Percentiles rank a stretch among this genome's conserved stretches.
Conservation (phyloP, 92 coral and sea anemone species). For the Nematostella vectensis region DNA sequence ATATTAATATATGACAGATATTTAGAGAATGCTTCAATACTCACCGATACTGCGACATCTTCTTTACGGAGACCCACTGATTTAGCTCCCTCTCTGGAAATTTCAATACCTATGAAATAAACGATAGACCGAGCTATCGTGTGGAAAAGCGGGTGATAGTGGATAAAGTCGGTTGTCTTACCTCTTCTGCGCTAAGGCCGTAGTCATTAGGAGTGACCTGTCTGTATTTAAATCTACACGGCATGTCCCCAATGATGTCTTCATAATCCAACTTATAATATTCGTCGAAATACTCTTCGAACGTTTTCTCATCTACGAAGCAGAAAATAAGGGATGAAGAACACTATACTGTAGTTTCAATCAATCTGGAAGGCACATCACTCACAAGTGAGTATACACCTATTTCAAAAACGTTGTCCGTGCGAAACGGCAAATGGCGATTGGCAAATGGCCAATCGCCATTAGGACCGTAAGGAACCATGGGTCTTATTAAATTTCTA, state of each 20-base stretch:
- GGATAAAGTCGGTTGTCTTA: constrained; percentile 4
- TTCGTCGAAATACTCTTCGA: constrained; percentile 96
- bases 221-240: constrained; percentile 92
- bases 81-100: constrained; percentile 85
- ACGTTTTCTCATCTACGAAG: constrained; percentile 79
- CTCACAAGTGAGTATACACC: no score
- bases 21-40: no score
- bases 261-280: constrained; percentile 96
- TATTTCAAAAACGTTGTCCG: no score
- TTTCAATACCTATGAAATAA: constrained; percentile 40
- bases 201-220: constrained; percentile 83
- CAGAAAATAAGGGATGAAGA: no score
- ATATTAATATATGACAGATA: no score
- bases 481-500: no score
- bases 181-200: constrained; percentile 90
- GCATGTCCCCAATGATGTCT: constrained; percentile 84
- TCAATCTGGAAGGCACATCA: neutral
- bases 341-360: neutral
- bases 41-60: constrained; percentile 88
- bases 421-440: no score
- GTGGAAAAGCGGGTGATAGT: no score
- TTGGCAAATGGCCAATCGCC: no score
- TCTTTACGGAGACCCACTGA: constrained; percentile 93
- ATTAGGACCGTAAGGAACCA: no score
- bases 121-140: neutral